These are phyloP conservation scores for Allolobophora icterica DNA, from an alignment of 2,888 invertebrate species.

Conservation along the genomic window DNA sequence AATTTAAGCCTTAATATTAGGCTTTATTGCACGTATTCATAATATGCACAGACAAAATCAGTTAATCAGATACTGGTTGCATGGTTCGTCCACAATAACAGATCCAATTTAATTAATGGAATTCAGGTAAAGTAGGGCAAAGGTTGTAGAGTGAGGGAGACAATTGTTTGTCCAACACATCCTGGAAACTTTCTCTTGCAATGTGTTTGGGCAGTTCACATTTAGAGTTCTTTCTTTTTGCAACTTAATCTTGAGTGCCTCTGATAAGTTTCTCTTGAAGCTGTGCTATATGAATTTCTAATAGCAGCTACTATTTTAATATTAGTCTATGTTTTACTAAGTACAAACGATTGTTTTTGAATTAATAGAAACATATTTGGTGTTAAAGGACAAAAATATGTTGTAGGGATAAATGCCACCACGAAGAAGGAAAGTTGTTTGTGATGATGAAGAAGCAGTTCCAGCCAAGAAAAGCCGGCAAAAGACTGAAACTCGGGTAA, in stretches of 20 bases:
- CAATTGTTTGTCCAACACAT: not conserved
- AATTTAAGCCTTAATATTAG: not conserved
- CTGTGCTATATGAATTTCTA: not conserved
- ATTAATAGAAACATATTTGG: not conserved
- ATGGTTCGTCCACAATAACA: not conserved
- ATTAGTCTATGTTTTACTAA: not conserved
- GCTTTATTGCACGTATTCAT: not conserved
- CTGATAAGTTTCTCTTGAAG: not conserved
- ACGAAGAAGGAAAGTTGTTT: not conserved
- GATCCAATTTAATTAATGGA: not conserved
- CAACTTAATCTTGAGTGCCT: no score
- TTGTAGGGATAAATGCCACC: not conserved
- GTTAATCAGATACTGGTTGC: not conserved
- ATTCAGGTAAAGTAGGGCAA: not conserved
- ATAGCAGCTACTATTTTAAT: not conserved
- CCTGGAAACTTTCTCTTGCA: no score
- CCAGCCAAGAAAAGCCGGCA: not conserved
- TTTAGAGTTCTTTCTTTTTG: no score
- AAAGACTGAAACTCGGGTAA: not conserved
- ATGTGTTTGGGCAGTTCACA: no score
- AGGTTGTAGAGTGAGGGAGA: not conserved
- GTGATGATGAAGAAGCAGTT: conserved; percentile 8
- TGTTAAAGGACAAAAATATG: not conserved
- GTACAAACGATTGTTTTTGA: not conserved
- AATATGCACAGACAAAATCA: not conserved